Conservation (phyloP, 2,113 vertebrate species). For the Malaclemys terrapin region DNA sequence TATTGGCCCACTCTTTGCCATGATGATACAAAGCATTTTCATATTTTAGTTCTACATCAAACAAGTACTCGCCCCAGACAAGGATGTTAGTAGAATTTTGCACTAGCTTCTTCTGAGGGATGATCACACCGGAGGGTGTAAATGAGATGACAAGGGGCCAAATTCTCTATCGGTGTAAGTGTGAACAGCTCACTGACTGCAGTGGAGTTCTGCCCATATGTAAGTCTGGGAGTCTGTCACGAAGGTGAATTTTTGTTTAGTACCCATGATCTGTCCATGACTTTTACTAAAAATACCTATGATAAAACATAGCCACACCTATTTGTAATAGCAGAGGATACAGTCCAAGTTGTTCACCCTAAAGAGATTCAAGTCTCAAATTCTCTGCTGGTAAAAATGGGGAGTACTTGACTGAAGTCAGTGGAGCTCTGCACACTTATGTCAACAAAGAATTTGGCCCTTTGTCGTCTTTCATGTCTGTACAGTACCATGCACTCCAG, state of each 20-base stretch:
- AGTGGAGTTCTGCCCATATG: neutral
- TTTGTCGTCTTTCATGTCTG: neutral
- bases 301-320: too few species aligned
- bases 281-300: too few species aligned
- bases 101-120: neutral
- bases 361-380: neutral
- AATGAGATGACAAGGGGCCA: neutral
- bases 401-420: neutral
- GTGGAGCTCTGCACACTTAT: neutral
- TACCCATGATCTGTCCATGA: too few species aligned
- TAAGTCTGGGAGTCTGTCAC: neutral
- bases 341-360: neutral
- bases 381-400: neutral
- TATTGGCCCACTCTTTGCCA: neutral
- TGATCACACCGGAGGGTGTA: neutral
- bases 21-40: neutral
- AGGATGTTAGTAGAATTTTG: neutral
- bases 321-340: neutral
- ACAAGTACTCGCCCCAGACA: neutral
- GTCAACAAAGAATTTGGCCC: neutral
- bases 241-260: too few species aligned
- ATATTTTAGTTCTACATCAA: neutral
- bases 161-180: neutral
- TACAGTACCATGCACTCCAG: neutral
- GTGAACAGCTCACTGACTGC: neutral